Evolutionary conservation across 2,888 invertebrate genomes (phyloP), one percentile per base, ranked within the genome.

Genomic region (Chironomus tentans): DNA sequence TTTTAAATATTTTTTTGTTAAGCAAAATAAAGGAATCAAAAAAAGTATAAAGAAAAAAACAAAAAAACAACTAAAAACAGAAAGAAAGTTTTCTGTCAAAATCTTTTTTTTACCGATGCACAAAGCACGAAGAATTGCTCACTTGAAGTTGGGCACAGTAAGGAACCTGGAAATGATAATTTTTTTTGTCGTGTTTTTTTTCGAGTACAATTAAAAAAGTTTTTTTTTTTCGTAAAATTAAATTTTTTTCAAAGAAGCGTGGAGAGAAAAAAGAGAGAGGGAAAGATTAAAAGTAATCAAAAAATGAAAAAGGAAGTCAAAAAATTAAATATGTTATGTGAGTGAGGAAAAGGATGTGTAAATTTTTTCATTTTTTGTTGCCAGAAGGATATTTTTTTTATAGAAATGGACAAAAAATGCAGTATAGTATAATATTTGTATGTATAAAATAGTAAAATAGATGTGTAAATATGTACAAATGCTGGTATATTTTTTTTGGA

Each of bases 81-180:
- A 56, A 56, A 18, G 18, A 56, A 15, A 68, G 13, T 68, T 24
- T 68, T 68, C n/a, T 21, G 68, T 22, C 22, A 28, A 68, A 68
- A 24, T 24, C 68, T 46, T n/a, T 91, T 15, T 91, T 87, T 89
- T 93, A 93, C 92, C 93, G 93, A 92, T 92, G 92, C 92, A 92
- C 92, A 92, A 92, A 92, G 92, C 92, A 92, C 92, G 92, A 92
- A 91, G 90, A 90, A 92, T 92, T 92, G 92, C 92, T 93, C 92
- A 93, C 92, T 92, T 72, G 72, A 62, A 92, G 90, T 90, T 92
- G 92, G 89, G 92, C 92, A 90, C 93, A 93, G 91, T 91, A 92
- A 89, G 92, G 92, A 90, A 92, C 92, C 93, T 93, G 92, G 77
- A 79, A 79, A 77, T 78, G 77, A 70, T 73, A 62, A 70, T 73